Conservation (phyloP, 2,113 vertebrate genomes). For the Oxygymnocypris stewartii region DNA sequence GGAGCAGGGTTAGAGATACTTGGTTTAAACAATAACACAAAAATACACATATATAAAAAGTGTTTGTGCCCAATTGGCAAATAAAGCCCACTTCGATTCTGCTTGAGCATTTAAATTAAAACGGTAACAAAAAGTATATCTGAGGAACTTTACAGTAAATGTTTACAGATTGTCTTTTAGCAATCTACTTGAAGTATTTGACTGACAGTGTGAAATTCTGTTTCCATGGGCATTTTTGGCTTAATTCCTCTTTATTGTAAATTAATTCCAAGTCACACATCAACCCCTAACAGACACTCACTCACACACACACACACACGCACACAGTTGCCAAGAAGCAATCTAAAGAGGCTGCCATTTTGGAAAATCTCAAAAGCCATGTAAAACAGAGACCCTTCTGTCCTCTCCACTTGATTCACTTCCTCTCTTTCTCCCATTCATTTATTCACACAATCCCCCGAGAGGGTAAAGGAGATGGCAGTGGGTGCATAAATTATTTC, state of each 20-base stretch:
- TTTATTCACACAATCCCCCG: slow-evolving; percentile 65
- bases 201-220: slow-evolving; percentile 37
- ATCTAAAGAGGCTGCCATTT: slow-evolving; percentile 72
- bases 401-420: slow-evolving; percentile 54
- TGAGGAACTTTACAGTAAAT: background rate
- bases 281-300: slow-evolving; percentile 39
- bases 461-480: slow-evolving; percentile 36
- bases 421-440: slow-evolving; percentile 40
- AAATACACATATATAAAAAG: background rate
- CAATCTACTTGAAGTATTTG: slow-evolving; percentile 12
- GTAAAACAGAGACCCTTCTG: slow-evolving; percentile 74
- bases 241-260: slow-evolving; percentile 24
- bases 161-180: background rate
- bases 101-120: background rate
- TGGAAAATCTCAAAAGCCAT: slow-evolving; percentile 68
- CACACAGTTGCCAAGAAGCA: slow-evolving; percentile 73
- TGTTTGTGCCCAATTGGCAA: background rate
- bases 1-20: no score
- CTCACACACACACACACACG: background rate
- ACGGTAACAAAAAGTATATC: background rate
- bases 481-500: slow-evolving; percentile 10
- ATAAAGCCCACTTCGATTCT: background rate
- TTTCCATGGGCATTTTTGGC: slow-evolving; percentile 21
- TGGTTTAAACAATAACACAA: background rate
- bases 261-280: slow-evolving; percentile 27